Evolutionary conservation across 2,888 invertebrate species (phyloP).

Genomic region (Entomobrya proxima): DNA sequence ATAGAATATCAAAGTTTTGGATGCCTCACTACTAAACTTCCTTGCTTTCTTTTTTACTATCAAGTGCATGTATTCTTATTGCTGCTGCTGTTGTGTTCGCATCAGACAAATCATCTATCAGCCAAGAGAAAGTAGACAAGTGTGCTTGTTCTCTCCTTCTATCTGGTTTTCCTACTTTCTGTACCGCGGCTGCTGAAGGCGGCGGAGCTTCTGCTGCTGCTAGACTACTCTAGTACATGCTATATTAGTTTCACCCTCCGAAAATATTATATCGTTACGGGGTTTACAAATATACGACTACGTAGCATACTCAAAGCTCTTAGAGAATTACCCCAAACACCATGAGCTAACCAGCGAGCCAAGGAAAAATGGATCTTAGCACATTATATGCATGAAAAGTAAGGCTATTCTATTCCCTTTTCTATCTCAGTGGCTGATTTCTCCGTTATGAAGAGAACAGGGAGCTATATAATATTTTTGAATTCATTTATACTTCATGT

Average conservation of each 20-base stretch:
- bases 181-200: not conserved
- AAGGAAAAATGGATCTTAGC: constrained; percentile 57
- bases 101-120: constrained; percentile 39
- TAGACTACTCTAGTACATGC: not conserved
- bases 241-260: constrained; percentile 23
- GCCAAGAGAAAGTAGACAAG: constrained; percentile 35
- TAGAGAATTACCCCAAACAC: constrained; percentile 59
- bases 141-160: not conserved
- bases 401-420: constrained; percentile 52
- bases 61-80: not conserved
- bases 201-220: not conserved
- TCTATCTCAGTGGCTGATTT: constrained; percentile 30
- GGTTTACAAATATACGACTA: constrained; percentile 43
- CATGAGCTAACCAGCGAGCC: constrained; percentile 55
- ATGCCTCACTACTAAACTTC: constrained; percentile 15
- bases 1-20: constrained; percentile 32
- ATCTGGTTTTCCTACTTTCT: not conserved
- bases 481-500: constrained; percentile 60
- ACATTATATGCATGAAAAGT: constrained; percentile 62
- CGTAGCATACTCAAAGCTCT: constrained; percentile 30
- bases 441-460: constrained; percentile 47
- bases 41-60: constrained; percentile 26
- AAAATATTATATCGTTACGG: constrained; percentile 45
- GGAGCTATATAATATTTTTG: constrained; percentile 57
- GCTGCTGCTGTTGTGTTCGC: constrained; percentile 39